Percentiles rank a stretch among this genome's conserved stretches.
Evolutionary conservation across 1,140 invertebrate species (phyloP).

Genomic region (Cyrtorhinus lividipennis): DNA sequence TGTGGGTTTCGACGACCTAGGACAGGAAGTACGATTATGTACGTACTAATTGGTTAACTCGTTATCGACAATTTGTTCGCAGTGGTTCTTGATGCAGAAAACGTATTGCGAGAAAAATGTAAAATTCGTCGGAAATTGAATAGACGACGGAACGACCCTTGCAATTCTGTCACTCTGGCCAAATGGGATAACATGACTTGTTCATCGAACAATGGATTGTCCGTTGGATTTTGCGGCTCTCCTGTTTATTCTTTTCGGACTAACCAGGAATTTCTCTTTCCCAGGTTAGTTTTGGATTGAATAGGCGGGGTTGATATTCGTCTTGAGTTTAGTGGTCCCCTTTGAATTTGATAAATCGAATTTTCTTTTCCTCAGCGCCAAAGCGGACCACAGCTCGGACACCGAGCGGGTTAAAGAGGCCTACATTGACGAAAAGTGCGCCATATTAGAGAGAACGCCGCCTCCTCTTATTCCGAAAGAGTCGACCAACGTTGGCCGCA

Average conservation of each 20-base stretch:
- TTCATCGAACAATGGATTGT: not conserved
- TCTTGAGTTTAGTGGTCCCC: not conserved
- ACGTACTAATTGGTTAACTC: no score
- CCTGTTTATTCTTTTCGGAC: not conserved
- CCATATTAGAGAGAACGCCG: not conserved
- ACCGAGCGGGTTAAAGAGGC: not conserved
- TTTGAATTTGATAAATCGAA: not conserved
- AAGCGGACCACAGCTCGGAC: not conserved
- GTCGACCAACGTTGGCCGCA: conserved; percentile 27
- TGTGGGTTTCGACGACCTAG: no score
- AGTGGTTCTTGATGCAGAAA: not conserved
- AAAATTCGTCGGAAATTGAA: not conserved
- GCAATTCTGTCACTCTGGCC: not conserved
- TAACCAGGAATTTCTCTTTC: not conserved
- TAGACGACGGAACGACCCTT: not conserved
- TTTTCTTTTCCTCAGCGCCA: not conserved
- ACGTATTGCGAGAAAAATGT: not conserved
- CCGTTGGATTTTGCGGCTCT: no score
- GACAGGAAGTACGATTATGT: not conserved
- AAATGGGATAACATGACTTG: not conserved
- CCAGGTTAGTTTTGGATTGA: not conserved
- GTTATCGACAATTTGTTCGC: not conserved
- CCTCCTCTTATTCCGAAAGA: not conserved
- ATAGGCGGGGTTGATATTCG: not conserved
- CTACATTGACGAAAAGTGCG: not conserved